A percentile compares a stretch with the other conserved stretches of the same genome.
Conservation (phyloP, 53 echinoderm and acorn worm species). For the Actinopyga echinites region DNA sequence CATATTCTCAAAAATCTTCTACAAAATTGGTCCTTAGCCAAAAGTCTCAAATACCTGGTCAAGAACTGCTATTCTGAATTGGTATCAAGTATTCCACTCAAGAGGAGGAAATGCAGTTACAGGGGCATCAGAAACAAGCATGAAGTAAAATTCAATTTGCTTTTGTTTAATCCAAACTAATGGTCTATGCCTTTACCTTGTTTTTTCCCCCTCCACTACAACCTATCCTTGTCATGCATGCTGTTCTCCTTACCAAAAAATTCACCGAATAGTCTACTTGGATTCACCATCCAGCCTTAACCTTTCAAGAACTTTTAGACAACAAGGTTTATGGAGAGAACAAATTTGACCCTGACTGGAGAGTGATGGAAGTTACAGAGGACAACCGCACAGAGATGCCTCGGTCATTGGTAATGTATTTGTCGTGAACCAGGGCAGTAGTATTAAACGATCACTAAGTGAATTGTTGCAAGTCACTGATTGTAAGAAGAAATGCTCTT, state of each 20-base stretch:
- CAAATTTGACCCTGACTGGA: background rate
- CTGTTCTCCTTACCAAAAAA: slow-evolving; percentile 33
- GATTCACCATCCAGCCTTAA: background rate
- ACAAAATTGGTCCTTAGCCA: no score
- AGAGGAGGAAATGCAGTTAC: no score
- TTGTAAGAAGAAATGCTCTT: no score
- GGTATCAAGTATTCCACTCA: no score
- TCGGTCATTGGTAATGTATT: background rate
- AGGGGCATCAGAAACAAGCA: background rate
- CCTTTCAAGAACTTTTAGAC: slow-evolving; percentile 19
- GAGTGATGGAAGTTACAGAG: background rate
- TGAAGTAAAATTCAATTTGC: background rate
- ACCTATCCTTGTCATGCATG: slow-evolving; percentile 44
- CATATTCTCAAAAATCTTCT: no score
- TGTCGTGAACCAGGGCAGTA: background rate
- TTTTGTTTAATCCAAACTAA: no score
- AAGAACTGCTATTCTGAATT: no score
- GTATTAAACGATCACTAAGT: no score
- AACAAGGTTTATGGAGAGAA: background rate
- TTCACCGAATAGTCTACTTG: slow-evolving; percentile 2
- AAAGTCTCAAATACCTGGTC: no score
- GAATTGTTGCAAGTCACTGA: no score
- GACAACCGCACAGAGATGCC: background rate
- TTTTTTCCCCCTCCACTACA: background rate
- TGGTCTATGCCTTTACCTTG: no score